Evolutionary conservation across 2,113 vertebrate genomes (phyloP).

Genomic region (Malurus melanocephalus): DNA sequence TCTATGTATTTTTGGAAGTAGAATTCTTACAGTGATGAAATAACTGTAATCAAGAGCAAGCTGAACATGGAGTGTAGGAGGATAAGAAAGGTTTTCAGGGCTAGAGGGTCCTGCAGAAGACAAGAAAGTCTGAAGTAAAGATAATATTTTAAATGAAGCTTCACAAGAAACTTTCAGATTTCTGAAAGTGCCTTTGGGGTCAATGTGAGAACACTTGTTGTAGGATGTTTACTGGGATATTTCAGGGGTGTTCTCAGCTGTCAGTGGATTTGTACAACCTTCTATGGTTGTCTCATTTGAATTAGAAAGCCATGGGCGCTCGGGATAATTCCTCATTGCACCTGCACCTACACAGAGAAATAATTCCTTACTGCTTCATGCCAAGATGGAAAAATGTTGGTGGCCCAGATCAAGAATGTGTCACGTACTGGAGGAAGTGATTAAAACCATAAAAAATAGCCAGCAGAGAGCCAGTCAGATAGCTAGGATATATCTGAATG

Average conservation of each 20-base stretch:
- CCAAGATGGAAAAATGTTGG: conserved; percentile 19
- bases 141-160: conserved; percentile 8
- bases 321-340: conserved; percentile 9
- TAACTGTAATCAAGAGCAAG: conserved; percentile 49
- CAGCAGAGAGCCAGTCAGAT: background rate
- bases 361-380: background rate
- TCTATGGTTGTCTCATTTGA: background rate
- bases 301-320: conserved; percentile 13
- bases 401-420: conserved; percentile 12
- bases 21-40: conserved; percentile 47
- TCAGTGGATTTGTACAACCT: background rate
- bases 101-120: conserved; percentile 22
- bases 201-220: background rate
- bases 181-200: background rate
- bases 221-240: background rate
- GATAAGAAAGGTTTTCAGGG: conserved; percentile 24
- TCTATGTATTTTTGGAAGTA: conserved; percentile 50
- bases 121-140: conserved; percentile 27
- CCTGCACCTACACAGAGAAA: conserved; percentile 22
- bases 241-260: background rate
- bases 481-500: background rate
- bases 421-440: background rate
- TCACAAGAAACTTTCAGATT: background rate
- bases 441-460: conserved; percentile 5
- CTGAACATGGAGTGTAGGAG: conserved; percentile 43